Evolutionary conservation across 2,113 vertebrate species (phyloP).

Genomic region (Hymenochirus boettgeri): DNA sequence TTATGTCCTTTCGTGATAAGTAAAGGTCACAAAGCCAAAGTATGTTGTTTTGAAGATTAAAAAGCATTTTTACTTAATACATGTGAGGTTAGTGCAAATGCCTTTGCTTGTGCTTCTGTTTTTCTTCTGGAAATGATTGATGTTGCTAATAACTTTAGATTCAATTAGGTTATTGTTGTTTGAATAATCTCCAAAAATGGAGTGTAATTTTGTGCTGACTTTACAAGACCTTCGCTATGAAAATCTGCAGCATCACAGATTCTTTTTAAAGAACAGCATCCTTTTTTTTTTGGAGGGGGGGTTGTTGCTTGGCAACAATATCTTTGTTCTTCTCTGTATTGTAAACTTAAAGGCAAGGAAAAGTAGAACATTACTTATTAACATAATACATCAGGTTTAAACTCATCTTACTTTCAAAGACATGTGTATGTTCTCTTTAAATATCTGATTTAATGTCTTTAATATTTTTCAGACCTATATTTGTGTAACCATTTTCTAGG

Average conservation of each 20-base stretch:
- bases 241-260: constrained; percentile 56
- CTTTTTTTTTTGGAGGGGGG: constrained; percentile 60
- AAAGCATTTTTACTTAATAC: too few species aligned
- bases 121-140: constrained; percentile 29
- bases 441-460: constrained; percentile 25
- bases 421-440: constrained; percentile 6
- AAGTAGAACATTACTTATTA: constrained; percentile 43
- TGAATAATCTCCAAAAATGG: constrained; percentile 57
- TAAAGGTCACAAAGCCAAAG: too few species aligned
- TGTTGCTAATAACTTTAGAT: background rate
- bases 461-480: constrained; percentile 17
- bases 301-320: constrained; percentile 67
- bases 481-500: constrained; percentile 13
- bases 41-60: too few species aligned
- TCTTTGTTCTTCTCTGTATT: constrained; percentile 27
- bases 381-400: constrained; percentile 36
- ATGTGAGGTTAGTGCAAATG: background rate
- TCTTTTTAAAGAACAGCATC: constrained; percentile 50
- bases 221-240: constrained; percentile 47
- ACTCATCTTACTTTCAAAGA: constrained; percentile 30
- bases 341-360: constrained; percentile 36
- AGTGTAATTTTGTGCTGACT: constrained; percentile 52
- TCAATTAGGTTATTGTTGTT: constrained; percentile 46
- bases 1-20: too few species aligned
- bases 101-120: constrained; percentile 4